A percentile compares a stretch with the other conserved stretches of the same genome.
These are phyloP conservation scores for Epistrophe eligans DNA, from an alignment of 2,888 invertebrate species.

Conservation along the genomic window DNA sequence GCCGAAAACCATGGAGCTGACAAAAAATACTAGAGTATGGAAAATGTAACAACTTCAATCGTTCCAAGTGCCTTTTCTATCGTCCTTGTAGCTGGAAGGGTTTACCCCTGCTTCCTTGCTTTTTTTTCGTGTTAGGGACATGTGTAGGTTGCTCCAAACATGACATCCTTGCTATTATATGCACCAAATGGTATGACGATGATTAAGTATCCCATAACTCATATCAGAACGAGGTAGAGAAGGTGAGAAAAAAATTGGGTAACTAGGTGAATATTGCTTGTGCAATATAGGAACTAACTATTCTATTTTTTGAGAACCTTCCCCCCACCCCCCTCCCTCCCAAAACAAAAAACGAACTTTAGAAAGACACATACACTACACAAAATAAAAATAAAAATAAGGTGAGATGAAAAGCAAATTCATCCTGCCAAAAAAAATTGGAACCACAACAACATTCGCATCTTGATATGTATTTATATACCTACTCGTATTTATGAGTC, in stretches of 20 bases:
- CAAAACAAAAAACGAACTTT: not conserved
- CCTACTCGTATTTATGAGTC: not conserved
- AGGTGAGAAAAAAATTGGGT: slow-evolving; percentile 20
- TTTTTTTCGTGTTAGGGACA: slow-evolving; percentile 15
- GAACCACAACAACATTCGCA: slow-evolving; percentile 41
- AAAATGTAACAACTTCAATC: slow-evolving; percentile 51
- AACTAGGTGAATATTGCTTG: slow-evolving; percentile 60
- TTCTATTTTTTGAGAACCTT: too few species aligned
- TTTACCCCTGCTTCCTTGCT: not conserved
- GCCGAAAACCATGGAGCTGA: slow-evolving; percentile 23
- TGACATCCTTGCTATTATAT: slow-evolving; percentile 55
- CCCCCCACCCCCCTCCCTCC: too few species aligned
- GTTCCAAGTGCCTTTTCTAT: slow-evolving; percentile 31
- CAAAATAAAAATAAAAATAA: slow-evolving; percentile 18
- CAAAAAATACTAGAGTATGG: slow-evolving; percentile 13
- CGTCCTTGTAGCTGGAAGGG: slow-evolving; percentile 20
- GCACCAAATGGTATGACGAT: slow-evolving; percentile 72
- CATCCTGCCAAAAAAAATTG: slow-evolving; percentile 15
- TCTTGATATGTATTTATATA: slow-evolving; percentile 27
- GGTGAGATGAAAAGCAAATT: slow-evolving; percentile 15
- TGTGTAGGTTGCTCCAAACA: slow-evolving; percentile 62
- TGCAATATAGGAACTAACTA: slow-evolving; percentile 4
- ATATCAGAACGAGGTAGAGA: slow-evolving; percentile 21
- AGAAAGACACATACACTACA: not conserved
- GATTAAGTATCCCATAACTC: slow-evolving; percentile 72